Base-by-base conservation (phyloP, 2,113 vertebrate species). In the Triplophysa rosa region DNA sequence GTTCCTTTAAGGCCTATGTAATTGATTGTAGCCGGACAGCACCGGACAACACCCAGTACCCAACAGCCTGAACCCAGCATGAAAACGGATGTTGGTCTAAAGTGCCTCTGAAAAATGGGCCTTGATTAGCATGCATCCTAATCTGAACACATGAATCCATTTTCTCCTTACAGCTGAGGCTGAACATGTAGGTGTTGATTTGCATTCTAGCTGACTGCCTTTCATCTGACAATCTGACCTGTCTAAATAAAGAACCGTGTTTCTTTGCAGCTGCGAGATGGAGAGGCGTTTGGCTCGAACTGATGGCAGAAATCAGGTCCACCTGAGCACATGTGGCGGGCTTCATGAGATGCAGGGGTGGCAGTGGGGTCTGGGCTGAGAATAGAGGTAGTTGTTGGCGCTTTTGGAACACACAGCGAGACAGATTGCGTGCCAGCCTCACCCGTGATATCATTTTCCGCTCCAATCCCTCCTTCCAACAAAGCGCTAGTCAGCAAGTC, bases 401-500 rank as follows among this genome's bases (percentile, higher is more conserved):
- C 52, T 65, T 61, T 72, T 67, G 64, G 80, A 62, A 54, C 78
- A 65, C 78, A 80, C 45, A 54, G 68, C 0, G 45, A 72, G 75
- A 73, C 75, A 67, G 75, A 67, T 59, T 80, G 67, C 19, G 45
- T 24, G 17, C 49, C 40, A 6, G 21, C 3, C 29, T 80, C 77
- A 63, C 67, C 65, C 26, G 14, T 58, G 65, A 83, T 82, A 83
- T 81, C 8, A 77, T 81, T 83, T 80, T 84, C 81, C 40, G 77
- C 64, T 77, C 83, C 72, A 76, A 26, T 86, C 81, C 81, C 16
- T 63, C 59, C 62, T 82, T 81, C 69, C 21, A 33, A 37, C 59
- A 71, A 4, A 74, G 73, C 19, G n/a, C 47, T 80, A 75, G 76
- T 84, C 83, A 82, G 83, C 81, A 70, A 80, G 61, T 82, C 85